Percentiles rank a stretch among this genome's conserved stretches.
These are phyloP conservation scores for Gorsachius goisagi DNA, from an alignment of 2,113 vertebrate species.

Conservation along the genomic window DNA sequence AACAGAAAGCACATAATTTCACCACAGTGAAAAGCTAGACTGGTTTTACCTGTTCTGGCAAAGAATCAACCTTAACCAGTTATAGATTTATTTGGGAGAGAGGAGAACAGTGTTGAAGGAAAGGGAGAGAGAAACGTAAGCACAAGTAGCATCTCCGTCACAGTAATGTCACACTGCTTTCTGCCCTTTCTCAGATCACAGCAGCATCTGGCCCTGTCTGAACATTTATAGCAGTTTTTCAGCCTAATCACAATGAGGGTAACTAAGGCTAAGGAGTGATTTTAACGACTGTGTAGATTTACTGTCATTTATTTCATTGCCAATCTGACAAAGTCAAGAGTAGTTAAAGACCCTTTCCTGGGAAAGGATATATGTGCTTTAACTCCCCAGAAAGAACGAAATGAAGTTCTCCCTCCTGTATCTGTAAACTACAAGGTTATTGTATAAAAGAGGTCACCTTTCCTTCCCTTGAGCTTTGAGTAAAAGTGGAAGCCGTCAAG, in stretches of 20 bases:
- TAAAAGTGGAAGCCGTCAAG: neutral
- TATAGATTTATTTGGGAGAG: neutral
- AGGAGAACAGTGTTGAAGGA: neutral
- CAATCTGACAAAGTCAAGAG: neutral
- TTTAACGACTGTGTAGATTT: neutral
- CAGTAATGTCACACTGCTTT: neutral
- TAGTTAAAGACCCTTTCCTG: neutral
- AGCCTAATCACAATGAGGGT: neutral
- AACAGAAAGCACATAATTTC: constrained; percentile 2
- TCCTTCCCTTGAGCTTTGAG: neutral
- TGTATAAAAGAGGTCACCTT: neutral
- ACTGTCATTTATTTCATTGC: neutral
- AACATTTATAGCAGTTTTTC: neutral
- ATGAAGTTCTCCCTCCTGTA: neutral
- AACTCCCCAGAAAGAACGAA: neutral
- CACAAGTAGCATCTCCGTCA: neutral
- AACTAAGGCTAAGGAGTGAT: neutral
- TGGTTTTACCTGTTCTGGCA: constrained; percentile 38
- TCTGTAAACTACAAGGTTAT: neutral
- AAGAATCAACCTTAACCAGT: neutral
- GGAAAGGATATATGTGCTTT: neutral
- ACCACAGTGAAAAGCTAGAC: neutral
- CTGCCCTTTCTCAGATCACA: neutral
- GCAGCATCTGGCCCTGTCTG: neutral
- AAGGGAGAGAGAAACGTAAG: neutral